Base-by-base conservation (phyloP, 2,797 vertebrate species). In the Hippoglossus hippoglossus region DNA sequence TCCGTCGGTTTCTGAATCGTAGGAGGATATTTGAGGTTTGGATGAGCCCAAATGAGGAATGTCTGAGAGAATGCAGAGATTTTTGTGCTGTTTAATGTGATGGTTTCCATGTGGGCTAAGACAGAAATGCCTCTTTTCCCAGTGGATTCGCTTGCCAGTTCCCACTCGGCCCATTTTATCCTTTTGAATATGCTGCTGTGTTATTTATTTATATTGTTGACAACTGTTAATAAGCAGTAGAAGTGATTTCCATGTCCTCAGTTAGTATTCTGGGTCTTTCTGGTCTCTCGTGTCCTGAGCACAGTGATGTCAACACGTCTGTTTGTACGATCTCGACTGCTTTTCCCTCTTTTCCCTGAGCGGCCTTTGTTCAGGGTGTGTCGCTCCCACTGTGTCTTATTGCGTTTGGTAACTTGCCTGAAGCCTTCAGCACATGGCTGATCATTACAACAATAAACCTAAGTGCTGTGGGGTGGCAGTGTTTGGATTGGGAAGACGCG, bases 21-120 rank as follows among this genome's bases (percentile, higher is more conserved):
- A 25, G 50, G 60, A 71, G 72, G 58, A 59, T 79, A 49, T 80
- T 81, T 88, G 84, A 86, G 87, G 87, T 88, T 88, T 90, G 86
- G 58, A 16, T 55, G 60, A 64, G 63, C 49, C 62, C 63, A 55
- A 78, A 87, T 46, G 73, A 85, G 79, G 49, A 83, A 80, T 55
- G 72, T 71, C 66, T 77, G 81, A 67, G 71, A 82, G 83, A 79
- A 71, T 26, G 50, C 66, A 31, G 61, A 57, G 54, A 53, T n/a
- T 21, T 79, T 73, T 54, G 28, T 62, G 64, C 60, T 13, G 24
- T 71, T 84, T 59, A 62, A 80, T 77, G 83, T 26, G 70, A 81
- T 84, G 75, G 67, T 85, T 84, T 80, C 68, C 76, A 77, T 85
- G 74, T 75, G 70, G 54, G 34, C 71, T 65, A 64, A 70, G 31